Evolutionary conservation across 2,797 vertebrate species (phyloP).

Genomic region (Rhinogobio ventralis): DNA sequence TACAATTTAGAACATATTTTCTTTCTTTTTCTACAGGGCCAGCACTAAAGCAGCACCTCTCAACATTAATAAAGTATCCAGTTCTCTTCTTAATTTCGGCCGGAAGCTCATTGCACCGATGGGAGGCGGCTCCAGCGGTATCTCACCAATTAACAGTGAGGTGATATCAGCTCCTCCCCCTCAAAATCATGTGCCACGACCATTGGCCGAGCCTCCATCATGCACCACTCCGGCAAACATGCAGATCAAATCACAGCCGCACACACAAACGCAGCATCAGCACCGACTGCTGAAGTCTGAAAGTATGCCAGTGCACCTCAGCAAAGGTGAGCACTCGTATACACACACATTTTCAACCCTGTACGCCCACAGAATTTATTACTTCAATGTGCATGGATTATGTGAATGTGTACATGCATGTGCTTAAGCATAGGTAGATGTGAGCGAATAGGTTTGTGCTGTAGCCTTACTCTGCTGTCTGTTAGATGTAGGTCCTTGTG

Average conservation of each 20-base stretch:
- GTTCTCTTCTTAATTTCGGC: constrained; percentile 93
- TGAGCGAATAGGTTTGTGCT: constrained; percentile 32
- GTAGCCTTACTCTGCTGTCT: constrained; percentile 74
- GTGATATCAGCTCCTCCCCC: constrained; percentile 63
- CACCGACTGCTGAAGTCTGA: constrained; percentile 95
- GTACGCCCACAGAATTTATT: background rate
- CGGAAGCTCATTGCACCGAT: constrained; percentile 93
- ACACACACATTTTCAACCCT: background rate
- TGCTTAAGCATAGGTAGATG: constrained; percentile 8
- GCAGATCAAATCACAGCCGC: constrained; percentile 47
- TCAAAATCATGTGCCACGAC: constrained; percentile 59
- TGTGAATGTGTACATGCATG: constrained; percentile 19
- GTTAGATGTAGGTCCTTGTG: constrained; percentile 82
- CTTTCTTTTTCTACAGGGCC: constrained; percentile 67
- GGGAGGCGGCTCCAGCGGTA: constrained; percentile 69
- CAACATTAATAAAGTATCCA: constrained; percentile 98
- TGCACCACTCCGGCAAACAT: constrained; percentile 41
- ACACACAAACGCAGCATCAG: constrained; percentile 72
- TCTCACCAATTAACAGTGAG: constrained; percentile 75
- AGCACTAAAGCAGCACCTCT: constrained; percentile 84
- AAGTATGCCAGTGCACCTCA: constrained; percentile 96
- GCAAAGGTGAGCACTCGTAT: constrained; percentile 84
- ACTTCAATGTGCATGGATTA: background rate
- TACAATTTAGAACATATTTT: background rate
- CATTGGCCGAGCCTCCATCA: constrained; percentile 66